phyloP scores from a whole-genome alignment of 30 jellyfish, hydroid and myxozoan species.

The Turritopsis rubra region DNA sequence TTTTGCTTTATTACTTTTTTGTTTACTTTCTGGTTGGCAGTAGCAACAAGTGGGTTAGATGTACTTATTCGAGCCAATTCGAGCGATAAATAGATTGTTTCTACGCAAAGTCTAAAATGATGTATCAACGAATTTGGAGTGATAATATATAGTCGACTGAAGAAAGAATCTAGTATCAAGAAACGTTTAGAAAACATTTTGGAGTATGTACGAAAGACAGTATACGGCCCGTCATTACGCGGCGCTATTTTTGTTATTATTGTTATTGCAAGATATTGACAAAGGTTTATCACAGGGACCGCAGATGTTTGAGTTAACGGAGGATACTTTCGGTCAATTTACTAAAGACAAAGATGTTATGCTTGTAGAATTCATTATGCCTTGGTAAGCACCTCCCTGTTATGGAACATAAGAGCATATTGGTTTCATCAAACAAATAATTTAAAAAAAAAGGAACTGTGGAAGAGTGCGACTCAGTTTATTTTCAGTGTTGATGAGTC shows the following conservation, averaged over 20 bases:
- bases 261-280: neutral
- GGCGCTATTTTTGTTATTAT: neutral
- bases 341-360: conserved; percentile 94
- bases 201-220: neutral
- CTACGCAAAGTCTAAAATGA: neutral
- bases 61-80: neutral
- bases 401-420: too few relatives aligned
- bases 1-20: neutral
- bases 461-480: too few relatives aligned
- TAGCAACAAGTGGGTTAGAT: neutral
- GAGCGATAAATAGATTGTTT: neutral
- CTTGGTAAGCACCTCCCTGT: conserved; percentile 63
- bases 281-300: conserved; percentile 33
- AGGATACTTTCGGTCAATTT: conserved; percentile 70
- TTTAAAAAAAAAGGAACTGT: too few relatives aligned
- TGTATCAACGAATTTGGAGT: neutral
- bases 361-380: conserved; percentile 87
- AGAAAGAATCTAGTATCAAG: neutral
- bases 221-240: neutral
- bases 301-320: conserved; percentile 62
- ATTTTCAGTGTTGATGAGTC: too few relatives aligned
- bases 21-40: neutral
- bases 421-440: too few relatives aligned
- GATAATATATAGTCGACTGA: neutral
- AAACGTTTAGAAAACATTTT: neutral